Base-by-base conservation (phyloP, 1,140 invertebrate species). In the Drosophila eugracilis region DNA sequence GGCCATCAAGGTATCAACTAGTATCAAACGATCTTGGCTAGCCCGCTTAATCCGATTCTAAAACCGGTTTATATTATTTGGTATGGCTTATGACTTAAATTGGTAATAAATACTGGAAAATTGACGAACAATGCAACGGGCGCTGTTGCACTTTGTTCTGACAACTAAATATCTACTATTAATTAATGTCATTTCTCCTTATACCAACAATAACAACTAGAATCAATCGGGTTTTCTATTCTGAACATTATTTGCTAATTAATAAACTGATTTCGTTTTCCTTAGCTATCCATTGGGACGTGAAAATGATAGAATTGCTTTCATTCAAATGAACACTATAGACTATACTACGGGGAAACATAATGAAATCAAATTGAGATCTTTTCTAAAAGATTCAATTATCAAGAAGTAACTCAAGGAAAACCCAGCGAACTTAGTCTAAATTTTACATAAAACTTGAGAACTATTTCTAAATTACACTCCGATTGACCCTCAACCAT, bases 21-120 rank as follows among this genome's bases (percentile, higher is more conserved):
- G 24, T 47, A 73, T 48, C 28, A 26, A 73, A 34, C 41, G 37
- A 58, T 62, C 52, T 58, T 39, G 53, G 39, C 37, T 59, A 45
- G 6, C 15, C 22, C 21, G 47, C 36, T 73, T 74, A 49, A 42
- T 48, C 34, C 28, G 65, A 53, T 22, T 67, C 58, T 21, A 26
- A n/a, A 74, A 74, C 70, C 70, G 70, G 70, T 74, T 74, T 74
- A 32, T 59, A 74, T 74, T 74, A 73, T 73, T 73, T 73, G 69
- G 70, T 69, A 62, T 14, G 65, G 22, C 21, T 52, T 67, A 67
- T 67, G 45, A 67, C 60, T 65, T 65, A 48, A 65, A 65, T 65
- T 48, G 65, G 60, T n/a, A 69, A 30, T 66, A 69, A 69, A 69
- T 50, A 71, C 45, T 73, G 47, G 54, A 72, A 71, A 73, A 73